These are phyloP conservation scores for Notarius quadriscutis DNA, from an alignment of 2,113 vertebrate genomes.

Conservation along the genomic window DNA sequence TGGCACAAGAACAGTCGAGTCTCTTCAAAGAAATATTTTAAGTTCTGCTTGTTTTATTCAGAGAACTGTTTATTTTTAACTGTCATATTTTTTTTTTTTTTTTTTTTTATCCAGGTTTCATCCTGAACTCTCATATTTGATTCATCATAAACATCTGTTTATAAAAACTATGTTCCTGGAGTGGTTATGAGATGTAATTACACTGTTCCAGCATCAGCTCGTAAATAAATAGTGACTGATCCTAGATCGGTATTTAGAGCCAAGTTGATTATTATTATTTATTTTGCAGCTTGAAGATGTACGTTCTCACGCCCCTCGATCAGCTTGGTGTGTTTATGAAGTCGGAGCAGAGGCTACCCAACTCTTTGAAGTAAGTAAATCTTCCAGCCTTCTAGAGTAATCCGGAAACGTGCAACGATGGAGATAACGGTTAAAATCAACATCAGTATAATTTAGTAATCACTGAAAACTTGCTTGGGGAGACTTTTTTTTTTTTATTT, in stretches of 20 bases:
- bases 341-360: slow-evolving; percentile 79
- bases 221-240: too few species aligned
- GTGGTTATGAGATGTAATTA: background rate
- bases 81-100: too few species aligned
- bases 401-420: background rate
- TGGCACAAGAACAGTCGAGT: background rate
- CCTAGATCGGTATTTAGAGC: background rate
- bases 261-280: accelerated
- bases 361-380: slow-evolving; percentile 78
- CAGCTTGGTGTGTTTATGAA: slow-evolving; percentile 87
- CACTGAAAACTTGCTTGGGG: too few species aligned
- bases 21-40: background rate
- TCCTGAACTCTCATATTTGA: background rate
- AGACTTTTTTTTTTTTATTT: too few species aligned
- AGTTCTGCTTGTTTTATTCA: background rate
- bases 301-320: slow-evolving; percentile 66
- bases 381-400: background rate
- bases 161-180: background rate
- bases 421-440: background rate
- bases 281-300: slow-evolving; percentile 82
- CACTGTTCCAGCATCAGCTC: background rate
- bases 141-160: background rate
- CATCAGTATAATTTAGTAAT: background rate
- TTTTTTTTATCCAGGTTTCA: background rate
- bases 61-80: slow-evolving; percentile 2